Evolutionary conservation across 23 tunicate genomes (phyloP), one percentile per base, ranked within the genome.

Genomic region (Corella eumyota): DNA sequence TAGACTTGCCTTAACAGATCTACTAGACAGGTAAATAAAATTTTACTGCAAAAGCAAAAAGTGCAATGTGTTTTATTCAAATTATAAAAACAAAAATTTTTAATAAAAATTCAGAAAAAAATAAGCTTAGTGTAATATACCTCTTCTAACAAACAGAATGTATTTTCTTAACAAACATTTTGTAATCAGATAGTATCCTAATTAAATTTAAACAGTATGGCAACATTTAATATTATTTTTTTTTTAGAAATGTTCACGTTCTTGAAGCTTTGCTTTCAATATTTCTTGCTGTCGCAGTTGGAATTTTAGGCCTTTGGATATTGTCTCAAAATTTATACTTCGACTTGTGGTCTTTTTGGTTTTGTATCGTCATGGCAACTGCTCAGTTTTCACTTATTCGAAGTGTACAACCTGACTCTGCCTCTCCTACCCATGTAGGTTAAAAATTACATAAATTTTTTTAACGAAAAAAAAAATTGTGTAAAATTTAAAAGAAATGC

Each of bases 401-500:
- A 11, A 82, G 92, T 34, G 92, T 75, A 19, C 92, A 82, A 48
- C 92, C 92, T 4, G 92, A 82, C 46, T 60, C 83, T 0, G 82
- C 92, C 1, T 82, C 92, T 17, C 92, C 92, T 29, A 82, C 82
- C 6, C 92, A 82, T 49, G 92, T 82, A 67, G 65, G 68, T 30
- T 4, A 36, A 53, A 25, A 7, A 6, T 9, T 28, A 25, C 20
- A 7, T 20, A 15, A 54, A 20, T 19, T 15, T n/a, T n/a, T n/a
- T n/a, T n/a, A n/a, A n/a, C n/a, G n/a, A n/a, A n/a, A n/a, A n/a
- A n/a, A n/a, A n/a, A n/a, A n/a, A n/a, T n/a, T n/a, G n/a, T n/a
- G n/a, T n/a, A n/a, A n/a, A n/a, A n/a, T n/a, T n/a, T n/a, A n/a
- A n/a, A n/a, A n/a, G n/a, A n/a, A n/a, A n/a, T n/a, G n/a, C n/a